phyloP scores from a whole-genome alignment of 2,888 invertebrate genomes.

The Halictus quadricinctus region DNA sequence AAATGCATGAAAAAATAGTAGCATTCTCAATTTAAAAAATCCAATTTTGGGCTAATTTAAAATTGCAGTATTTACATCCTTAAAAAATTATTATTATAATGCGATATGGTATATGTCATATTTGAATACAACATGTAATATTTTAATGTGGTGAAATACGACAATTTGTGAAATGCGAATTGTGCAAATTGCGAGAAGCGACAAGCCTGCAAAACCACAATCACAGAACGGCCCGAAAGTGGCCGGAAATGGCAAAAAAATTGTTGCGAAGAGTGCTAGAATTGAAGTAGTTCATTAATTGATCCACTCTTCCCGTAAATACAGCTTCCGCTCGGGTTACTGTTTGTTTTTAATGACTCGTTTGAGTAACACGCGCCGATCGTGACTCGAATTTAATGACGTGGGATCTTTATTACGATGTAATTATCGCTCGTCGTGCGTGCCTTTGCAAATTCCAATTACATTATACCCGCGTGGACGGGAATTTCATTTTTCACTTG shows the following conservation, averaged over 20 bases:
- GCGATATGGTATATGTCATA: neutral
- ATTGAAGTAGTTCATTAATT: slow-evolving; percentile 32
- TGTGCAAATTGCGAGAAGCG: neutral
- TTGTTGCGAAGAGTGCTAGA: neutral
- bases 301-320: slow-evolving; percentile 19
- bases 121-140: neutral
- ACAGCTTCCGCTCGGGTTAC: slow-evolving; percentile 11
- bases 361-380: slow-evolving; percentile 5
- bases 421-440: slow-evolving; percentile 23
- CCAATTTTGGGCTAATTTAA: neutral
- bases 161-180: neutral
- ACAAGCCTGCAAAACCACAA: neutral
- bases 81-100: neutral
- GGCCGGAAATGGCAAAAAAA: neutral
- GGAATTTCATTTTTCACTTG: neutral
- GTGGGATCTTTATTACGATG: slow-evolving; percentile 17
- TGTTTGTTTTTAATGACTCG: slow-evolving; percentile 41
- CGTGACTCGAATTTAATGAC: slow-evolving; percentile 41
- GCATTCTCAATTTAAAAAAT: neutral
- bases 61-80: neutral
- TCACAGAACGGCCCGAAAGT: neutral
- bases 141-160: neutral
- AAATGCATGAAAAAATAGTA: neutral
- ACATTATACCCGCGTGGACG: neutral
- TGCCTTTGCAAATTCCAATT: neutral